Conservation (phyloP, 2,113 vertebrate species). For the Tonatia bakeri region DNA sequence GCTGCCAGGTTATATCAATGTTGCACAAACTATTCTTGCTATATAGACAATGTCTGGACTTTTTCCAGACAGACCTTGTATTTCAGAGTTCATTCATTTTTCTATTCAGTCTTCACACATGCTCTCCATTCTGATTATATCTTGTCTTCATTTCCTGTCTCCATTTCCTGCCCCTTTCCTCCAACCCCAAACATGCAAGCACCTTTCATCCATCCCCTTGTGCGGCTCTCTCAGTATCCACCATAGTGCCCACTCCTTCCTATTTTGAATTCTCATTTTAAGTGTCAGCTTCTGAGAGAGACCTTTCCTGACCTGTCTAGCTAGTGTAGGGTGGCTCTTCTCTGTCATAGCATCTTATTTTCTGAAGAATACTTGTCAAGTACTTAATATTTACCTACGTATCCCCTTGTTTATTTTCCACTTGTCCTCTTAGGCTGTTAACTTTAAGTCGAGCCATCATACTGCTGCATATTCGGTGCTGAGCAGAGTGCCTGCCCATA, state of each 20-base stretch:
- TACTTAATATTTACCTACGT: not conserved
- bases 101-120: not conserved
- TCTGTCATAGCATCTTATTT: not conserved
- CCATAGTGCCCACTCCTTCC: not conserved
- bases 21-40: too few species aligned
- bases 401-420: not conserved
- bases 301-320: not conserved
- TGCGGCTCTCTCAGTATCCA: accelerated
- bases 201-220: too few species aligned
- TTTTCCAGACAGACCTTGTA: too few species aligned
- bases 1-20: too few species aligned
- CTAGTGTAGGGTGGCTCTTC: not conserved
- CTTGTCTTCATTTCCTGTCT: not conserved
- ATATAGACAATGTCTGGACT: too few species aligned
- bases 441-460: not conserved
- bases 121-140: not conserved
- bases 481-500: not conserved
- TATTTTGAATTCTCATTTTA: not conserved
- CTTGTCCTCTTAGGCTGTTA: not conserved
- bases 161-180: accelerated
- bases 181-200: accelerated
- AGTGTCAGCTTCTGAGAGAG: not conserved
- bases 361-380: not conserved
- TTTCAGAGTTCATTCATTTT: not conserved
- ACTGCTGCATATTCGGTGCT: not conserved